Evolutionary conservation across 2,113 vertebrate genomes (phyloP), one percentile per base, ranked within the genome.

Genomic region (Dendropsophus ebraccatus): DNA sequence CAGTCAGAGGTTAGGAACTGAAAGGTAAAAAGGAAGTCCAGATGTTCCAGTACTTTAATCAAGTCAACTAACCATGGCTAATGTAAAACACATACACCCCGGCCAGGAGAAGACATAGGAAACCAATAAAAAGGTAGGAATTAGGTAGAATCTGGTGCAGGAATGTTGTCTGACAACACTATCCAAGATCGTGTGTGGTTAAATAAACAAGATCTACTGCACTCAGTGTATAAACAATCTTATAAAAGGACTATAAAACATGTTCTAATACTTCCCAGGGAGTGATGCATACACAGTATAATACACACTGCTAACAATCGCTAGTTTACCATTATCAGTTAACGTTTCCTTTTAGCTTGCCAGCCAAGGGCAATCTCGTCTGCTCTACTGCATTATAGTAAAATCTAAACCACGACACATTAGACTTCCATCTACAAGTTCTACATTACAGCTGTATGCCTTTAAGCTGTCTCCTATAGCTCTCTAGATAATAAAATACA

Each of bases 31-130:
- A 58, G 60, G 49, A 86, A 86, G 76, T 58, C 21, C n/a, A 70
- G 23, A 69, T 79, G 47, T 79, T 79, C 62, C 62, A 85, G 84
- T 14, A 85, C 72, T 85, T 85, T 78, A 37, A 67, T 60, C 47
- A 58, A 45, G 16, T 70, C 37, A 79, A 78, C 41, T 25, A 28
- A n/a, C 73, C 45, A 0, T 78, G 10, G n/a, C 45, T 69, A 70
- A 80, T 80, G 16, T 69, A 54, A 78, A 79, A 70, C 56, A 78
- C 76, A 70, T 52, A 60, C 5, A 69, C 4, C 35, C 13, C 8
- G 2, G 21, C 19, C n/a, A 16, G 17, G 4, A 17, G 25, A 52
- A 5, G 3, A 3, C 41, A 41, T 41, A 3, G 41, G 3, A 41
- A 41, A 41, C 41, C 41, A 41, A 41, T 41, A 41, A 41, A 41